These are phyloP conservation scores for Apamea anceps DNA, from an alignment of 2,888 invertebrate genomes.

Conservation along the genomic window DNA sequence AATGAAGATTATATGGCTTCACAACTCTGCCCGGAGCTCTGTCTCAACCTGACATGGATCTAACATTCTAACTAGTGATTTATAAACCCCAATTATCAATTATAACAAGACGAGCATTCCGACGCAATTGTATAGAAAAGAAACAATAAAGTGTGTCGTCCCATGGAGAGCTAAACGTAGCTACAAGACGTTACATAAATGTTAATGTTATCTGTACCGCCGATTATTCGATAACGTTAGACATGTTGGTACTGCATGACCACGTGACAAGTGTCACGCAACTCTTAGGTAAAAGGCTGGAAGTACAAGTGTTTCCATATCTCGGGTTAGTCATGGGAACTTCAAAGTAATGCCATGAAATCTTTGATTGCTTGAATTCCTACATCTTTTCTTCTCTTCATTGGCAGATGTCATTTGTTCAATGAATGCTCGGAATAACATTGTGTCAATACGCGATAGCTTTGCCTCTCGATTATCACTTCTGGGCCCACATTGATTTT, in stretches of 20 bases:
- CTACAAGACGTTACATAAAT: conserved; percentile 53
- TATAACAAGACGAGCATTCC: conserved; percentile 51
- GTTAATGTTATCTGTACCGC: conserved; percentile 32
- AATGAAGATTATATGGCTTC: conserved; percentile 59
- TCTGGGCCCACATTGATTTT: not conserved
- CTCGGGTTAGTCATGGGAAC: conserved; percentile 43
- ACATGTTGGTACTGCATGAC: conserved; percentile 24
- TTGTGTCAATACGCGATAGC: not conserved
- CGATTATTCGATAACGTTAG: conserved; percentile 53
- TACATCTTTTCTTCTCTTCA: not conserved
- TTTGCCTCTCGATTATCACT: not conserved
- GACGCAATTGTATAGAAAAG: conserved; percentile 45
- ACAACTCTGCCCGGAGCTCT: conserved; percentile 57
- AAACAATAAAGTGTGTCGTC: conserved; percentile 58
- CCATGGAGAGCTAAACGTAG: conserved; percentile 45
- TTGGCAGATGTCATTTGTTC: not conserved
- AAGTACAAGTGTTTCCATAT: conserved; percentile 18
- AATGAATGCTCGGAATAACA: not conserved
- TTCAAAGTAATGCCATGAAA: conserved; percentile 22
- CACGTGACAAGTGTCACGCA: conserved; percentile 50
- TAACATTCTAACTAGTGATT: conserved; percentile 51
- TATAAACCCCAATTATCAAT: conserved; percentile 63
- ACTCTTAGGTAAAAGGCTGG: conserved; percentile 37
- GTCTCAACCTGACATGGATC: conserved; percentile 49
- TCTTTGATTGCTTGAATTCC: conserved; percentile 32